Conservation (phyloP, 2,888 invertebrate species). For the Zele albiditarsus region DNA sequence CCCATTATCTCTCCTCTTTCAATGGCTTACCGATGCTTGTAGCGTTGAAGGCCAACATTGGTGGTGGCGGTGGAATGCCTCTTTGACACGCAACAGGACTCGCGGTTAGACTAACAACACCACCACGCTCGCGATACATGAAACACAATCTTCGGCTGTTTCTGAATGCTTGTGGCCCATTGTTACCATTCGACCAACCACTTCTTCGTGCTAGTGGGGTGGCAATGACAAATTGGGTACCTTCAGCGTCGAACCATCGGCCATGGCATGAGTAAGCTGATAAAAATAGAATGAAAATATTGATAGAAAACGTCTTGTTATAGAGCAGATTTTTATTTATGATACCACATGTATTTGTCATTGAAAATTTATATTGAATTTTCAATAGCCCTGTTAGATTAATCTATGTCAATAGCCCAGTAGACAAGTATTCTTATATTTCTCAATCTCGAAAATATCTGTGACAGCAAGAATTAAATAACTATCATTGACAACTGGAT, state of each 20-base stretch:
- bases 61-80: conserved; percentile 65
- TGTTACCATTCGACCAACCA: conserved; percentile 71
- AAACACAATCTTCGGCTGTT: conserved; percentile 81
- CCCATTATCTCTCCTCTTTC: not conserved
- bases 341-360: no score
- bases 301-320: no score
- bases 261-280: conserved; percentile 92
- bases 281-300: conserved; percentile 54
- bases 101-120: conserved; percentile 70
- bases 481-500: no score
- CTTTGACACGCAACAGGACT: conserved; percentile 71
- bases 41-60: conserved; percentile 80
- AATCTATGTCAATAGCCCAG: no score
- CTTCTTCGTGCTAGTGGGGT: conserved; percentile 80
- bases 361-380: no score
- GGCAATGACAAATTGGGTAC: conserved; percentile 88
- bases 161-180: conserved; percentile 69
- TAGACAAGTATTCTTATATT: no score
- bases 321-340: no score
- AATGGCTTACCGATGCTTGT: conserved; percentile 78
- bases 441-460: no score
- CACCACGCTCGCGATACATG: conserved; percentile 80
- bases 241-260: conserved; percentile 85
- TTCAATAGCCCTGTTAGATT: no score
- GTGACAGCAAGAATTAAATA: no score